Base-by-base conservation (phyloP, 2,797 vertebrate species). In the Malacoraja senta region DNA sequence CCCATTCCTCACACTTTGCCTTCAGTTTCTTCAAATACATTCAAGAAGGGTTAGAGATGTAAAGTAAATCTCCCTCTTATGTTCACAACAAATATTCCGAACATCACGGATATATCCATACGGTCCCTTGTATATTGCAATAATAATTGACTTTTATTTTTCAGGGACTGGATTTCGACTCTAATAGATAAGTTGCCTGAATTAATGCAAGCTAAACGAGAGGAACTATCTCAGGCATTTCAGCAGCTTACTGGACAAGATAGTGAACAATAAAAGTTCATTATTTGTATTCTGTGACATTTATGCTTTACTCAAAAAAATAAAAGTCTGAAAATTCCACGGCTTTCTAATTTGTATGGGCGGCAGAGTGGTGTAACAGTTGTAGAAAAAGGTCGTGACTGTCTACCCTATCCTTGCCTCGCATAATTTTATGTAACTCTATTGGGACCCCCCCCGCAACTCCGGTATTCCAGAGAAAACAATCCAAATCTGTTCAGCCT, bases 111-210 rank as follows among this genome's bases (percentile, higher is more conserved):
- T 38, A 3, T 12, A 32, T 15, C 32, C 17, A 15, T 17, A 7
- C 15, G 19, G 29, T 65, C 29, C 58, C 61, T 65, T 17, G 2
- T 9, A 68, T 8, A 35, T 35, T 68, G 84, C 17, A 21, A 0
- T 65, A 88, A 88, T 61, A n/a, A 35, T 19, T 65, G 1, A 8
- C 84, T 88, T 63, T 88, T 65, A 8, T 65, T 88, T 88, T 58
- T 35, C n/a, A 88, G 84, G 1, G 61, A 35, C 0, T 35, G 1
- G 12, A 1, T 86, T 13, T 0, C 13, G 2, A 13, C 2, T 15
- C 2, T 0, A 9, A 0, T 77, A 1, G 74, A 1, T 2, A 0
- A 8, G 0, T 0, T 86, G 13, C 58, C 58, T 63, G 29, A 32
- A 8, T 2, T 74, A 74, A 74, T 21, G 2, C 71, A 74, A 74